Conservation (phyloP, 2,797 vertebrate species). For the Crocodylus rhombifer region DNA sequence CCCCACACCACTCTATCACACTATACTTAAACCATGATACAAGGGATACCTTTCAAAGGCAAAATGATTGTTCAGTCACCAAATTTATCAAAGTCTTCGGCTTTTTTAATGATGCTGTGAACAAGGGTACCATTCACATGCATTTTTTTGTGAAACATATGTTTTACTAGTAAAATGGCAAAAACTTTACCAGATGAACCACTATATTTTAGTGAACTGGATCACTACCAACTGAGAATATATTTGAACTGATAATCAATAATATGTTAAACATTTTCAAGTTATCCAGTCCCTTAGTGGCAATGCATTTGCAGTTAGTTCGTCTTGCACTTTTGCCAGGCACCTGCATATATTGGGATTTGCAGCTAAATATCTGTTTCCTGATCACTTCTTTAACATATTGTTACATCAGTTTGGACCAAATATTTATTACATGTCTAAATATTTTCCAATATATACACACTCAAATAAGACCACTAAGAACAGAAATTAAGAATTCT, state of each 20-base stretch:
- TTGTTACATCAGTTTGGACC: neutral
- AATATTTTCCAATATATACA: neutral
- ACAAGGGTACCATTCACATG: neutral
- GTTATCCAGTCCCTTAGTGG: neutral
- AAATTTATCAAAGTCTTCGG: neutral
- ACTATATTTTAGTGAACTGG: neutral
- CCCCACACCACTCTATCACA: too few species aligned
- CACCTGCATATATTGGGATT: neutral
- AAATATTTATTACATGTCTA: neutral
- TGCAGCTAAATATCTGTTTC: neutral
- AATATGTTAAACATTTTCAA: neutral
- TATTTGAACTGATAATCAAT: neutral
- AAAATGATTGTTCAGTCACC: neutral
- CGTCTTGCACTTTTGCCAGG: neutral
- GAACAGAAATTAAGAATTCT: too few species aligned
- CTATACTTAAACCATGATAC: neutral
- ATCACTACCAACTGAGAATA: neutral
- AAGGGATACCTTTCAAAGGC: neutral
- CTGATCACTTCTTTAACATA: neutral
- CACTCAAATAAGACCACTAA: too few species aligned
- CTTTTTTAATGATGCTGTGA: neutral
- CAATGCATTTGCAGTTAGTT: neutral
- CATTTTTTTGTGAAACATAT: neutral
- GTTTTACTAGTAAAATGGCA: neutral
- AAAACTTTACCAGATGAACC: neutral